Percentiles rank a stretch among this genome's conserved stretches.
Evolutionary conservation across 2,113 vertebrate genomes (phyloP).

Genomic region (Seriola dumerili): DNA sequence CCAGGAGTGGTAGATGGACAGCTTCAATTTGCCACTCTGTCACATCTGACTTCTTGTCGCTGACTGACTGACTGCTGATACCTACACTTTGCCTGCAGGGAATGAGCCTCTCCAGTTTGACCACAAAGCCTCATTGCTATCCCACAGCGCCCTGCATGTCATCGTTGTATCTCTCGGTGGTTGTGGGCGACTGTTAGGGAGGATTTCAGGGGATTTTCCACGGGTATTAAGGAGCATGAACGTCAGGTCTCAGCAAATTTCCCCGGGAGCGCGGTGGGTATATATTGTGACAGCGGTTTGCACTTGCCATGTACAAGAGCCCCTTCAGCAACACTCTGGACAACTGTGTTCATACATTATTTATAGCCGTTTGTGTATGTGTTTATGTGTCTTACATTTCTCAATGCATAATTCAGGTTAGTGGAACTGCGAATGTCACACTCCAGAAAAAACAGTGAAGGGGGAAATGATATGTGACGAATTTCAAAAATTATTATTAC

Average conservation of each 20-base stretch:
- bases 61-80: constrained; percentile 25
- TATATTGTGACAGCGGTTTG: constrained; percentile 26
- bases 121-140: constrained; percentile 38
- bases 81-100: constrained; percentile 36
- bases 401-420: constrained; percentile 57
- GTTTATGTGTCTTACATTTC: constrained; percentile 23
- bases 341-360: constrained; percentile 56
- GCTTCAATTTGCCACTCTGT: constrained; percentile 9
- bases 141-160: constrained; percentile 53
- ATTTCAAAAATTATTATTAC: constrained; percentile 11
- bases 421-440: constrained; percentile 29
- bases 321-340: constrained; percentile 40
- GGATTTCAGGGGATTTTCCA: constrained; percentile 68
- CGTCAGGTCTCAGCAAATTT: constrained; percentile 32
- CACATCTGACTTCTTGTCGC: constrained; percentile 1
- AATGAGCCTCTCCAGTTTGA: neutral
- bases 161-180: constrained; percentile 49
- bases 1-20: neutral
- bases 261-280: constrained; percentile 17
- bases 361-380: constrained; percentile 39
- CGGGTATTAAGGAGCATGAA: constrained; percentile 59
- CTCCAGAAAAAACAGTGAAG: constrained; percentile 5
- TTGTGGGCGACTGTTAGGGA: constrained; percentile 23
- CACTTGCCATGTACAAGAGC: constrained; percentile 20
- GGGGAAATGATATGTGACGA: neutral